phyloP scores from a whole-genome alignment of 2,797 vertebrate species.

The Otolemur crassicaudatus region DNA sequence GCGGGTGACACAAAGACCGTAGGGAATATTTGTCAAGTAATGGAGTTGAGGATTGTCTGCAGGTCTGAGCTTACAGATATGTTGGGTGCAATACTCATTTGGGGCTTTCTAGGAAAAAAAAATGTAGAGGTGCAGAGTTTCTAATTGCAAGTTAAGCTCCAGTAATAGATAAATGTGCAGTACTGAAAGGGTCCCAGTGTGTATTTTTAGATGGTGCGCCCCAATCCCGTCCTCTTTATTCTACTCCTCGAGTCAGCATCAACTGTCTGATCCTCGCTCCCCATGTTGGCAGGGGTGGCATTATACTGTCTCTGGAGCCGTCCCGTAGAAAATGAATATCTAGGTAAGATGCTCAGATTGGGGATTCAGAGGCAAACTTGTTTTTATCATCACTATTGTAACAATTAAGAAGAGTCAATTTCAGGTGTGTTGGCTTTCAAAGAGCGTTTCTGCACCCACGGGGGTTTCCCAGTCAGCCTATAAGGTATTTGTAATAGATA shows the following conservation, averaged over 20 bases:
- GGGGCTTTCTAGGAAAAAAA: conserved; percentile 14
- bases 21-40: not conserved
- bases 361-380: not conserved
- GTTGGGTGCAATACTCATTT: not conserved
- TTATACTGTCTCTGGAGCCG: not conserved
- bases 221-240: not conserved
- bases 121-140: not conserved
- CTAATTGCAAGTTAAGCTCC: not conserved
- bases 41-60: no score
- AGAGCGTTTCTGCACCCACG: not conserved
- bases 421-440: not conserved
- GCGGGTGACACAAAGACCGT: not conserved
- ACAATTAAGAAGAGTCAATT: not conserved
- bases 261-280: not conserved
- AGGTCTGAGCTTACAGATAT: not conserved
- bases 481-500: not conserved
- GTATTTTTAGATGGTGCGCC: accelerated
- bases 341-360: not conserved
- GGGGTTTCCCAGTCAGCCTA: not conserved
- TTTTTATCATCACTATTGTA: not conserved
- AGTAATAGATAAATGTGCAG: not conserved
- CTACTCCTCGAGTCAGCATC: not conserved
- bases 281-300: not conserved
- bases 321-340: not conserved
- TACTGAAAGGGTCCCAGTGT: not conserved